phyloP scores from a whole-genome alignment of 1,140 invertebrate species.

The Lepidurus couesii region DNA sequence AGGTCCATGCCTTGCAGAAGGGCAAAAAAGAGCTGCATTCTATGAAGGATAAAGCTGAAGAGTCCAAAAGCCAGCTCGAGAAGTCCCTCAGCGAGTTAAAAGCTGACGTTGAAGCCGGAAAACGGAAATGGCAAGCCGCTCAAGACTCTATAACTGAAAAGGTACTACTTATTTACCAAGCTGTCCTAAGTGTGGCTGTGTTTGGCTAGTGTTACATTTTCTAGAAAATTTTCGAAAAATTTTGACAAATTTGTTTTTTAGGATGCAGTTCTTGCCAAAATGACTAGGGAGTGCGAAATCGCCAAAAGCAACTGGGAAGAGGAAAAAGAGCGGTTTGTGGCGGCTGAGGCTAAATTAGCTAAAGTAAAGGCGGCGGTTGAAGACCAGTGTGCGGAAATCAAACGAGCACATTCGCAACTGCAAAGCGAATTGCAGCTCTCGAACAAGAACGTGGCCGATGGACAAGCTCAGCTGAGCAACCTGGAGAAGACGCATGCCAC shows the following conservation, averaged over 20 bases:
- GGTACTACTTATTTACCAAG: background rate
- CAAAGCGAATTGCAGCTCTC: too few species aligned
- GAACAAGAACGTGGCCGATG: background rate
- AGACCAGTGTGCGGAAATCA: background rate
- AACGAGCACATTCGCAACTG: too few species aligned
- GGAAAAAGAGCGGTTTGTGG: too few species aligned
- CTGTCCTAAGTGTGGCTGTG: background rate
- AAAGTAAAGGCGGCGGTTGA: background rate
- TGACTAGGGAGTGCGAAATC: too few species aligned
- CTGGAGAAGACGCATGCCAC: background rate
- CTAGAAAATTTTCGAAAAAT: too few species aligned
- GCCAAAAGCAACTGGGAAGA: too few species aligned
- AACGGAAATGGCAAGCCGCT: background rate
- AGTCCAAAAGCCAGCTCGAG: conserved; percentile 20
- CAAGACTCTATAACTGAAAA: background rate
- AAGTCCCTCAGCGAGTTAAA: background rate
- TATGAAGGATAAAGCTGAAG: background rate
- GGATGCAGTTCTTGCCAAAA: too few species aligned
- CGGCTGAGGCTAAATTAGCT: too few species aligned
- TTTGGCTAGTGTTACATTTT: too few species aligned
- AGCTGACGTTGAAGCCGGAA: background rate
- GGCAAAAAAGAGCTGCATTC: background rate
- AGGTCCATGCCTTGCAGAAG: conserved; percentile 33
- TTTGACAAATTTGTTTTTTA: too few species aligned
- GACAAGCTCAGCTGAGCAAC: background rate